Base-by-base conservation (phyloP, 2,797 vertebrate genomes). In the Anabacerthia variegaticeps region DNA sequence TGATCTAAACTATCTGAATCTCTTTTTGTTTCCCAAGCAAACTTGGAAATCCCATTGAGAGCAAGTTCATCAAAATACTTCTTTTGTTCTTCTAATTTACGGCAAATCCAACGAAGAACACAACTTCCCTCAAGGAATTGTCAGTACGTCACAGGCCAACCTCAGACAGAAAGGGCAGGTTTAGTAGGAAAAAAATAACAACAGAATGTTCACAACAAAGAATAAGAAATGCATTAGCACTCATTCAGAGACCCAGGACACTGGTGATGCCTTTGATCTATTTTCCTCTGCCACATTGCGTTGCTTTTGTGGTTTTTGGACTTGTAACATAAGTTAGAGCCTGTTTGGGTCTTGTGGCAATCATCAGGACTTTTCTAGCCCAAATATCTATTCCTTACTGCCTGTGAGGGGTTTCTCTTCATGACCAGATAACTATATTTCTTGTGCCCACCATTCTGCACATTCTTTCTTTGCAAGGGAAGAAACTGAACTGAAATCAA, bases 21-120 rank as follows among this genome's bases (percentile, higher is more conserved):
- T 87, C 88, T 71, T 93, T 79, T 88, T 93, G 52, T 91, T 94
- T 95, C 92, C 89, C 93, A 94, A 68, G 56, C 4, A 37, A 88
- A 83, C 67, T 74, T 91, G 75, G 92, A 95, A 96, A 93, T 92
- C 93, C 85, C 90, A 89, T 96, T 88, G 96, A 96, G 94, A 96
- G 75, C 65, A 93, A 94, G 94, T 96, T 96, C 91, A 93, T 95
- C 92, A 93, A 93, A 96, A 93, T 71, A 97, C 83, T 82, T 76
- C 88, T 95, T 95, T 96, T 91, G 86, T 92, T 94, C 85, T 85
- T 76, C 89, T 89, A 55, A 91, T 96, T 96, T 96, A 78, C 91
- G 93, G 85, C 65, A 89, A 96, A 92, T 46, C 54, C 84, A 76
- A 37, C 1, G 28, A 92, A 74, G 72, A 85, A 61, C 76, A 81